A percentile compares a stretch with the other conserved stretches of the same genome.
Evolutionary conservation across 2,797 vertebrate species (phyloP).

Genomic region (Poecile montanus): DNA sequence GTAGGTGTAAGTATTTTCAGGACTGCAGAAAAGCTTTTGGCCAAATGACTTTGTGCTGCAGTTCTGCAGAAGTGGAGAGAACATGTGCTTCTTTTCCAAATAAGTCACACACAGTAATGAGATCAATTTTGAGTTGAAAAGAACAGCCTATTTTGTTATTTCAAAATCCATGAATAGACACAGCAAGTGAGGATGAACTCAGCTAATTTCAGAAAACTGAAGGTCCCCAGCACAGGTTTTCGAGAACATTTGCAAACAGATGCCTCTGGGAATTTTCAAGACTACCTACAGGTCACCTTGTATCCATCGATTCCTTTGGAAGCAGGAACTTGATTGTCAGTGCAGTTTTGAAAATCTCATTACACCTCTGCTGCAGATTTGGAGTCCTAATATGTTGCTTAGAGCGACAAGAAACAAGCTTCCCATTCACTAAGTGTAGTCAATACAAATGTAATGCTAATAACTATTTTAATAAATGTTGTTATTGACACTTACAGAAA

Average conservation of each 20-base stretch:
- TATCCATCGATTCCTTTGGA: not conserved
- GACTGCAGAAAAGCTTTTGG: not conserved
- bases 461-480: not conserved
- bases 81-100: not conserved
- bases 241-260: not conserved
- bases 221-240: not conserved
- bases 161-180: not conserved
- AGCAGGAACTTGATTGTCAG: not conserved
- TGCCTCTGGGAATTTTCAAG: not conserved
- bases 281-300: constrained; percentile 1
- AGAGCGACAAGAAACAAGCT: not conserved
- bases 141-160: not conserved
- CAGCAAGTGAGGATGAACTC: not conserved
- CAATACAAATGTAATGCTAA: not conserved
- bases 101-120: not conserved
- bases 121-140: not conserved
- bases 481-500: not conserved
- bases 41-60: not conserved
- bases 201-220: not conserved
- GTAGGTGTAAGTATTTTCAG: not conserved
- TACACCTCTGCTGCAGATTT: not conserved
- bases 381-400: not conserved
- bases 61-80: not conserved
- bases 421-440: not conserved
- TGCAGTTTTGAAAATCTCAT: not conserved